A percentile compares a stretch with the other conserved stretches of the same genome.
phyloP scores from a whole-genome alignment of 1,140 invertebrate species.

The Danaus plexippus region DNA sequence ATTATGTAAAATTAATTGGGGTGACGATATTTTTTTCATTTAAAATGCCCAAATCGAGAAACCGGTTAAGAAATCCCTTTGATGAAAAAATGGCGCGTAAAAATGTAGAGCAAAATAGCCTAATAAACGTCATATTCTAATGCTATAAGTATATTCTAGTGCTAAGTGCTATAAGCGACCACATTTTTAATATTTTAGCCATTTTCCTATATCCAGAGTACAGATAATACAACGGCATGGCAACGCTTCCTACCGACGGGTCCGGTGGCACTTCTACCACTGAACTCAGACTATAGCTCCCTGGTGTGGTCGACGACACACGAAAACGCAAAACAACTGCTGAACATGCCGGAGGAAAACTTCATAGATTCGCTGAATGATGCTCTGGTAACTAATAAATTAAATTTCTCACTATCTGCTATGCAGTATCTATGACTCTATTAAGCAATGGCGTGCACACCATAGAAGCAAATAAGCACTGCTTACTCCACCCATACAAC shows the following conservation, averaged over 20 bases:
- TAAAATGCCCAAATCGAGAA: too few relatives aligned
- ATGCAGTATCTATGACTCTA: not conserved
- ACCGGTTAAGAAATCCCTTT: too few relatives aligned
- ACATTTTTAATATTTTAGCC: slow-evolving; percentile 10
- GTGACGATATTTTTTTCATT: too few relatives aligned
- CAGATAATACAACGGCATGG: slow-evolving; percentile 91
- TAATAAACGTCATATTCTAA: too few relatives aligned
- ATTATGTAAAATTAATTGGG: too few relatives aligned
- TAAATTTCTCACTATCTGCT: not conserved
- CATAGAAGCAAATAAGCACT: too few relatives aligned
- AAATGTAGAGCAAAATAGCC: too few relatives aligned
- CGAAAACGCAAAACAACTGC: slow-evolving; percentile 80
- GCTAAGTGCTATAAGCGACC: too few relatives aligned
- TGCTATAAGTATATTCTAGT: too few relatives aligned
- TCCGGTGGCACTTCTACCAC: slow-evolving; percentile 91
- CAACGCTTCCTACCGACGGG: slow-evolving; percentile 94
- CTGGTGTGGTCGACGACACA: slow-evolving; percentile 92
- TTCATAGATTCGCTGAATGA: slow-evolving; percentile 94
- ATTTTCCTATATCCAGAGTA: slow-evolving; percentile 69
- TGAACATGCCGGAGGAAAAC: slow-evolving; percentile 79
- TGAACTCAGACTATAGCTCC: slow-evolving; percentile 84
- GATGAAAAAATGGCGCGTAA: too few relatives aligned
- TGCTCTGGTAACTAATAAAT: slow-evolving; percentile 77
- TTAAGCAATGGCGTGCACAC: too few relatives aligned
- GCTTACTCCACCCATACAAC: too few relatives aligned